Percentiles rank a stretch among this genome's conserved stretches.
Evolutionary conservation across 2,797 vertebrate genomes (phyloP).

Genomic region (Borostomias antarcticus): DNA sequence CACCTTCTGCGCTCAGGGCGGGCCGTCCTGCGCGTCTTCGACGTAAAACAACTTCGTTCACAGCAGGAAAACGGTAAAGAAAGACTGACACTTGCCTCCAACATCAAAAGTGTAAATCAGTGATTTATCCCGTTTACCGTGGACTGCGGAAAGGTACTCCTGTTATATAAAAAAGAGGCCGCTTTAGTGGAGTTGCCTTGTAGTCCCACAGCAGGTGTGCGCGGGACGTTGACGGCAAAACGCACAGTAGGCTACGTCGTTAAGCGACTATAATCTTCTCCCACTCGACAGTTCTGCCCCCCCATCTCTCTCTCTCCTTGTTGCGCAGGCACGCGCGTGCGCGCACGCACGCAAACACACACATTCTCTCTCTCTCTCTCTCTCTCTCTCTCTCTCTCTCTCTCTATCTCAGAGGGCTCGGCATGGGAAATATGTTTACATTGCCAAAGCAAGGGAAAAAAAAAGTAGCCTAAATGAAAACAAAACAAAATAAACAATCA

Average conservation of each 20-base stretch:
- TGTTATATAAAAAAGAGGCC: background rate
- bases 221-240: conserved; percentile 21
- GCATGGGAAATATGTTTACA: too few relatives aligned
- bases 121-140: conserved; percentile 43
- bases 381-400: too few relatives aligned
- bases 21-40: conserved; percentile 37
- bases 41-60: conserved; percentile 45
- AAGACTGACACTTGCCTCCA: conserved; percentile 28
- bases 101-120: conserved; percentile 17
- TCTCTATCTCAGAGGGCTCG: too few relatives aligned
- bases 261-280: conserved; percentile 43
- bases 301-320: conserved; percentile 2
- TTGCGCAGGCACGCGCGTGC: too few relatives aligned
- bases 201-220: conserved; percentile 52
- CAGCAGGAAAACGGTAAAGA: conserved; percentile 26
- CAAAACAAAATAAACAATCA: too few relatives aligned
- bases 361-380: too few relatives aligned
- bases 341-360: too few relatives aligned
- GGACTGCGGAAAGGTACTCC: background rate
- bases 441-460: too few relatives aligned
- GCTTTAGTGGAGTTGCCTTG: conserved; percentile 18
- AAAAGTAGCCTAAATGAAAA: too few relatives aligned
- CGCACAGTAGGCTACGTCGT: conserved; percentile 18
- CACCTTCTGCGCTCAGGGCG: conserved; percentile 45
- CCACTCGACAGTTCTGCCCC: conserved; percentile 7